Conservation (phyloP, 2,113 vertebrate species). For the Glareola pratincola region DNA sequence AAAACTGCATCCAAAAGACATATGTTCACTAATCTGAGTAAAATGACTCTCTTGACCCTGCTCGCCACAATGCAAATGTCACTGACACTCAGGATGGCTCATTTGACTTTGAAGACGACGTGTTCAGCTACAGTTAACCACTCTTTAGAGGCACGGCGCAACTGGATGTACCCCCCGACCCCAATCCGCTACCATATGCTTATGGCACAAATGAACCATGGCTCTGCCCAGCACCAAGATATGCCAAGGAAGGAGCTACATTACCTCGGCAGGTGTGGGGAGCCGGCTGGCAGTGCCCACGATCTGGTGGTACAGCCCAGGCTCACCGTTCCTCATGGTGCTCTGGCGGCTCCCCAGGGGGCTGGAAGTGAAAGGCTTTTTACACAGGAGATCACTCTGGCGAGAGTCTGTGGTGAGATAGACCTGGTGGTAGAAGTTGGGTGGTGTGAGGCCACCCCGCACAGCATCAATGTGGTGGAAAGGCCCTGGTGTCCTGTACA, state of each 20-base stretch:
- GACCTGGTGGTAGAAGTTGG: constrained; percentile 79
- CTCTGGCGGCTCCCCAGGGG: constrained; percentile 73
- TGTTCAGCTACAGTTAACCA: neutral
- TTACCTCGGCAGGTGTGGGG: constrained; percentile 71
- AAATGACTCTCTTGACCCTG: neutral
- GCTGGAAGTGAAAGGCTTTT: constrained; percentile 73
- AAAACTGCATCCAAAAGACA: neutral
- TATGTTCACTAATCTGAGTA: neutral
- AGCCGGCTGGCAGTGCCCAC: constrained; percentile 67
- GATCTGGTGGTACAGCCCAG: constrained; percentile 74
- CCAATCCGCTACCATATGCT: accelerated
- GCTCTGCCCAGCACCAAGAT: neutral
- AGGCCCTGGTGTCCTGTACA: constrained; percentile 75
- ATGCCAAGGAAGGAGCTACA: neutral
- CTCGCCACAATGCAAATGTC: neutral
- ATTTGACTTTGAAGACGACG: neutral
- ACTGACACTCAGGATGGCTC: neutral
- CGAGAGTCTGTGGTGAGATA: constrained; percentile 81
- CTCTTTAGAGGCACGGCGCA: accelerated
- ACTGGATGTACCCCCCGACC: neutral
- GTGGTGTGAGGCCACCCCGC: constrained; percentile 62
- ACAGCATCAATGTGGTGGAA: constrained; percentile 74
- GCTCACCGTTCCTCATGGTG: constrained; percentile 73
- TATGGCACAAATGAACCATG: neutral
- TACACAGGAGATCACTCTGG: constrained; percentile 75